These are phyloP conservation scores for Poecilobothrus nobilitatus DNA, from an alignment of 2,888 invertebrate genomes.

Conservation along the genomic window DNA sequence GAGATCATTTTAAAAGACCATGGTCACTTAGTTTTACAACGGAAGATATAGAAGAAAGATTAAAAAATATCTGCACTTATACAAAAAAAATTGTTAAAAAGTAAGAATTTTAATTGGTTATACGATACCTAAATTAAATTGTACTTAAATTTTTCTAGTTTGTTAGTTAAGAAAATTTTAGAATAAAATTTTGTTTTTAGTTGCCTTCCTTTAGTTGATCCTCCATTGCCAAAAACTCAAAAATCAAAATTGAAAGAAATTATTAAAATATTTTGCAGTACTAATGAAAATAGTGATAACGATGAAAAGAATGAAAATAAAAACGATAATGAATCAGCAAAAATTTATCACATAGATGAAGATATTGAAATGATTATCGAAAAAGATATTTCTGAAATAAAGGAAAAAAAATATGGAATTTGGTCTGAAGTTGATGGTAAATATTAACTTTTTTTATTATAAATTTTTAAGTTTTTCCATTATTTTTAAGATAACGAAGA, in stretches of 20 bases:
- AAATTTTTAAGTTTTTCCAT: background rate
- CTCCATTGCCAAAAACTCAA: slow-evolving; percentile 27
- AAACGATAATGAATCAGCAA: background rate
- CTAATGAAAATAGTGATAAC: slow-evolving; percentile 12
- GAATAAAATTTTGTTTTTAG: slow-evolving; percentile 23
- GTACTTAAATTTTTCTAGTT: too few species aligned
- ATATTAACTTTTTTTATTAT: background rate
- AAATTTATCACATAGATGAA: background rate
- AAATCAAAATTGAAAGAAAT: slow-evolving; percentile 24
- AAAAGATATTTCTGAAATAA: slow-evolving; percentile 2
- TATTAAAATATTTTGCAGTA: slow-evolving; percentile 25
- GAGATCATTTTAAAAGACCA: slow-evolving; percentile 33
- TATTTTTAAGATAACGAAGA: background rate
- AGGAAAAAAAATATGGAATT: slow-evolving; percentile 28
- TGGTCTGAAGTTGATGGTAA: slow-evolving; percentile 34
- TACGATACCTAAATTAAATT: too few species aligned
- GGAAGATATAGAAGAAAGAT: slow-evolving; percentile 30
- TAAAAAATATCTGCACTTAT: slow-evolving; percentile 28
- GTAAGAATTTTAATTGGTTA: slow-evolving; percentile 23
- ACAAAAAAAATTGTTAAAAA: slow-evolving; percentile 32
- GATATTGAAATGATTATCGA: background rate
- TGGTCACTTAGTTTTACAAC: slow-evolving; percentile 34
- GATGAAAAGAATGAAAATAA: slow-evolving; percentile 10
- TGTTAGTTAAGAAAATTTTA: too few species aligned
- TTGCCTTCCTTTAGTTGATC: slow-evolving; percentile 32